A percentile compares a stretch with the other conserved stretches of the same genome.
These are phyloP conservation scores for Cyprinus carpio DNA, from an alignment of 2,113 vertebrate species.

Conservation along the genomic window DNA sequence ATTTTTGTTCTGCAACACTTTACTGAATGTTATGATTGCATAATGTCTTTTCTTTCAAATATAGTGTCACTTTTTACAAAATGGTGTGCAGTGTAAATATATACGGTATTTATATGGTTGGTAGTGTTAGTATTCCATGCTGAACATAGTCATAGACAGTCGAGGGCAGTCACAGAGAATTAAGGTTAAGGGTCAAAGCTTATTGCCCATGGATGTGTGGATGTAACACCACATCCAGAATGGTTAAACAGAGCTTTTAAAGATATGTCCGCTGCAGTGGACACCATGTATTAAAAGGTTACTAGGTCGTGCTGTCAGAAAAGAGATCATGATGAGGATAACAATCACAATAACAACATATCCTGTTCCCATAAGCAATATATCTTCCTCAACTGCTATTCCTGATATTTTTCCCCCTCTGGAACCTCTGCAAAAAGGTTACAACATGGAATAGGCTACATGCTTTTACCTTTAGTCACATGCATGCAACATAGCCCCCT, in stretches of 20 bases:
- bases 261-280: neutral
- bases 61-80: neutral
- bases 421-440: neutral
- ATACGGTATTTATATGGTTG: neutral
- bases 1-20: too few species aligned
- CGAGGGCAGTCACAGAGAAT: neutral
- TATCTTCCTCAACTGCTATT: neutral
- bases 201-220: neutral
- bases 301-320: neutral
- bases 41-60: too few species aligned
- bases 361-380: neutral
- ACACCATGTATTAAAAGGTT: neutral
- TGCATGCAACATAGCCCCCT: neutral
- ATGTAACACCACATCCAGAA: neutral
- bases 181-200: neutral
- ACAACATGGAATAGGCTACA: neutral
- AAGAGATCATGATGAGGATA: neutral
- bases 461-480: neutral
- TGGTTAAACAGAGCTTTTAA: neutral
- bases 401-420: neutral
- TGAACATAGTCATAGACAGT: neutral
- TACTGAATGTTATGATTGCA: too few species aligned
- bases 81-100: neutral
- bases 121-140: neutral
- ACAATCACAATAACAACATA: neutral